Percentiles rank a stretch among this genome's conserved stretches.
Conservation (phyloP, 2,888 invertebrate species). For the Drosophila pegasa region DNA sequence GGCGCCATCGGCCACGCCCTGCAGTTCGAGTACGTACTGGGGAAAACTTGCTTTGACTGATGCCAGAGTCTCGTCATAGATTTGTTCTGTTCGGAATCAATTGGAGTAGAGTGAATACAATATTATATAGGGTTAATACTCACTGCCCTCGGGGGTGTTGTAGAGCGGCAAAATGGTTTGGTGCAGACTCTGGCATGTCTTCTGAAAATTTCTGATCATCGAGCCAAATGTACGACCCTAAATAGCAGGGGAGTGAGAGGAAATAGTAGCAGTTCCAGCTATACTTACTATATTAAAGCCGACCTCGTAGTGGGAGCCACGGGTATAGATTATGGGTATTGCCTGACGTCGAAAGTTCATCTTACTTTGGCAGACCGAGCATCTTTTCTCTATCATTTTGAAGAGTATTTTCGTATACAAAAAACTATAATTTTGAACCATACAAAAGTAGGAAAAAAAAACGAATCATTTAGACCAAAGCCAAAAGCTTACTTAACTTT, state of each 20-base stretch:
- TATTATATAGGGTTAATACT: slow-evolving; percentile 53
- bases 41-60: slow-evolving; percentile 90
- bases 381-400: not conserved
- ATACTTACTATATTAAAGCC: slow-evolving; percentile 1
- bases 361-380: too few species aligned
- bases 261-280: too few species aligned
- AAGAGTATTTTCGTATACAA: not conserved
- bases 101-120: not conserved
- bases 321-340: slow-evolving; percentile 6
- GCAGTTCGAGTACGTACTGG: slow-evolving; percentile 92
- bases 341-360: not conserved
- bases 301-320: slow-evolving; percentile 9
- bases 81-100: slow-evolving; percentile 81
- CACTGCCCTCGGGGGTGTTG: slow-evolving; percentile 88
- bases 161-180: slow-evolving; percentile 90
- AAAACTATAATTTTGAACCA: slow-evolving; percentile 4
- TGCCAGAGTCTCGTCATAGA: slow-evolving; percentile 91
- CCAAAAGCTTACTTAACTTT: not conserved
- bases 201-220: slow-evolving; percentile 89
- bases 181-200: slow-evolving; percentile 87
- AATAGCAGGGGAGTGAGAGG: not conserved
- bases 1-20: slow-evolving; percentile 93
- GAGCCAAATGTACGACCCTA: slow-evolving; percentile 92
- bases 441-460: not conserved
- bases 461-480: not conserved